These are phyloP conservation scores for Odontocerum albicorne DNA, from an alignment of 2,888 invertebrate species.

Conservation along the genomic window DNA sequence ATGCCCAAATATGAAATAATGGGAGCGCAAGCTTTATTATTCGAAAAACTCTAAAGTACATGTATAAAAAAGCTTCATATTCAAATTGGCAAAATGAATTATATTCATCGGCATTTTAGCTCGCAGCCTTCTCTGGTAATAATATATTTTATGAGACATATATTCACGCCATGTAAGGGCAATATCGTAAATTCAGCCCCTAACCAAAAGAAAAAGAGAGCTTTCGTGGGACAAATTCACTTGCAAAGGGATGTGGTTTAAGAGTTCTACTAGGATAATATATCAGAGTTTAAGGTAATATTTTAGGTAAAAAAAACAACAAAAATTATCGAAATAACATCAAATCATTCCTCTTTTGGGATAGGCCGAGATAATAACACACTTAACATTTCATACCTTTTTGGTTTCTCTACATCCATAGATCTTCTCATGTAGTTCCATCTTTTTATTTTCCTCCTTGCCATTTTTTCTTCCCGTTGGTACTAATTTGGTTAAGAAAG, in stretches of 20 bases:
- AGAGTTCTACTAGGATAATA: neutral
- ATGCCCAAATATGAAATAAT: too few relatives aligned
- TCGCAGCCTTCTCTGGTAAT: constrained; percentile 12
- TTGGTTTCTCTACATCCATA: too few relatives aligned
- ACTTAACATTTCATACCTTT: too few relatives aligned
- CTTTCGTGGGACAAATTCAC: neutral
- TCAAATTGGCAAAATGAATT: constrained; percentile 30
- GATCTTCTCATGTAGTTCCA: too few relatives aligned
- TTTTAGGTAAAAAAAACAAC: neutral
- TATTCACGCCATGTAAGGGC: constrained; percentile 20
- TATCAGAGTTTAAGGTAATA: neutral
- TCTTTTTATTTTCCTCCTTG: too few relatives aligned
- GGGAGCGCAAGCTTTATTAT: too few relatives aligned
- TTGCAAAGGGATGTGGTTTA: neutral
- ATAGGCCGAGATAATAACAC: too few relatives aligned
- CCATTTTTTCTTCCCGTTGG: too few relatives aligned
- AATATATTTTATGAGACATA: constrained; percentile 30
- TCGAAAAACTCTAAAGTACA: too few relatives aligned
- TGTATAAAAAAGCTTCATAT: constrained; percentile 1
- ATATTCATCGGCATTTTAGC: constrained; percentile 24
- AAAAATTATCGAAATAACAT: neutral
- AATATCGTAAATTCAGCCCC: constrained; percentile 20
- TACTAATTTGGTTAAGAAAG: too few relatives aligned
- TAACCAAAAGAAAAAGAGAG: neutral
- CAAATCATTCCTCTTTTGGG: neutral